phyloP scores from a whole-genome alignment of 2,888 invertebrate species.

The Macrosoma leucophasiata region DNA sequence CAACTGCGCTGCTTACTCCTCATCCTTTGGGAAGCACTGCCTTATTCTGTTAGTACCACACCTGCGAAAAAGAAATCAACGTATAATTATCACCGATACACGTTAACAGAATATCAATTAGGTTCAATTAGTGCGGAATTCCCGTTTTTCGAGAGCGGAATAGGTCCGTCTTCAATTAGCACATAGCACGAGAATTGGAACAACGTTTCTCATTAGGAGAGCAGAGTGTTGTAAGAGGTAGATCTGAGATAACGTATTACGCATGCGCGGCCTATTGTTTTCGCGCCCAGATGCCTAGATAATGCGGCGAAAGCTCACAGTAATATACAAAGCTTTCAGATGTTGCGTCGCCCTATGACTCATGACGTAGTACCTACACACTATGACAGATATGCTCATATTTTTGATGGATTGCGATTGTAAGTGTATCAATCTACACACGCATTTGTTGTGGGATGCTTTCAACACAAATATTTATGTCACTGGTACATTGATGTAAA shows the following conservation, averaged over 20 bases:
- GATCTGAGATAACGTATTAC: slow-evolving; percentile 71
- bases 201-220: slow-evolving; percentile 66
- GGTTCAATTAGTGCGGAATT: slow-evolving; percentile 48
- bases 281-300: slow-evolving; percentile 52
- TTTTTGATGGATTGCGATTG: background rate
- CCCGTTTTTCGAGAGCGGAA: slow-evolving; percentile 28
- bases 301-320: slow-evolving; percentile 56
- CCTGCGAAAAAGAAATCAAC: slow-evolving; percentile 44
- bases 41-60: slow-evolving; percentile 33
- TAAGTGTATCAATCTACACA: background rate
- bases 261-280: slow-evolving; percentile 71
- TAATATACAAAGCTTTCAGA: slow-evolving; percentile 46
- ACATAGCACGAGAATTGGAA: slow-evolving; percentile 53
- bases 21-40: slow-evolving; percentile 64
- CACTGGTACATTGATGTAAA: no score
- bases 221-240: slow-evolving; percentile 63
- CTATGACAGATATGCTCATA: slow-evolving; percentile 11
- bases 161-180: slow-evolving; percentile 53
- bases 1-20: slow-evolving; percentile 65
- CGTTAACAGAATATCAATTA: slow-evolving; percentile 36
- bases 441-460: background rate
- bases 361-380: slow-evolving; percentile 25
- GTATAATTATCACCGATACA: slow-evolving; percentile 15
- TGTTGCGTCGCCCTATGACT: slow-evolving; percentile 40
- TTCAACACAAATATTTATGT: no score